Evolutionary conservation across 2,888 invertebrate species (phyloP).

Genomic region (Crepidodera aurea): DNA sequence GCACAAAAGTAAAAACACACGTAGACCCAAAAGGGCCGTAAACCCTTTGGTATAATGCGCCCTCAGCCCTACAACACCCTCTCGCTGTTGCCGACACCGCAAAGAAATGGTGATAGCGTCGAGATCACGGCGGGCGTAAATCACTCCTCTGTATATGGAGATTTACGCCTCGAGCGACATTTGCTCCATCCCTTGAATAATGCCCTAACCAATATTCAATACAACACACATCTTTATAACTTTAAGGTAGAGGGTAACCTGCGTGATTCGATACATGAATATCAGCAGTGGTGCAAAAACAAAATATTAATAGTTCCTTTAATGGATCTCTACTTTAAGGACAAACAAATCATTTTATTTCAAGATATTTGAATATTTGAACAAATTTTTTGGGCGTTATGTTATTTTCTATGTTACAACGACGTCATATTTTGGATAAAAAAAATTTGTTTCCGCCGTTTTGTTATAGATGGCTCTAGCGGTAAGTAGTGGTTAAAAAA

Average conservation of each 20-base stretch:
- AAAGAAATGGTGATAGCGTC: slow-evolving; percentile 32
- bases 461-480: too few relatives aligned
- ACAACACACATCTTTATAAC: slow-evolving; percentile 54
- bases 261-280: not conserved
- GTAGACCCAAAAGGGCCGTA: slow-evolving; percentile 26
- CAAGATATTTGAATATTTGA: too few relatives aligned
- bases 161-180: slow-evolving; percentile 45
- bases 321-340: too few relatives aligned
- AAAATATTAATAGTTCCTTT: too few relatives aligned
- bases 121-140: slow-evolving; percentile 42
- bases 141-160: slow-evolving; percentile 47
- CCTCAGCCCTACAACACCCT: slow-evolving; percentile 9
- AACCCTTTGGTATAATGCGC: slow-evolving; percentile 31
- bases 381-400: too few relatives aligned
- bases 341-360: too few relatives aligned
- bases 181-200: slow-evolving; percentile 36
- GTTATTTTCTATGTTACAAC: too few relatives aligned
- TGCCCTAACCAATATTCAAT: slow-evolving; percentile 55
- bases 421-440: too few relatives aligned
- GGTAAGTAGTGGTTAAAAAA: too few relatives aligned
- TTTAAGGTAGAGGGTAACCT: not conserved
- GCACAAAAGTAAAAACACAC: slow-evolving; percentile 27
- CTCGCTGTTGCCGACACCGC: slow-evolving; percentile 7
- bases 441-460: too few relatives aligned
- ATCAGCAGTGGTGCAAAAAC: too few relatives aligned